phyloP scores from a whole-genome alignment of 2,797 vertebrate species.

The Fratercula arctica region DNA sequence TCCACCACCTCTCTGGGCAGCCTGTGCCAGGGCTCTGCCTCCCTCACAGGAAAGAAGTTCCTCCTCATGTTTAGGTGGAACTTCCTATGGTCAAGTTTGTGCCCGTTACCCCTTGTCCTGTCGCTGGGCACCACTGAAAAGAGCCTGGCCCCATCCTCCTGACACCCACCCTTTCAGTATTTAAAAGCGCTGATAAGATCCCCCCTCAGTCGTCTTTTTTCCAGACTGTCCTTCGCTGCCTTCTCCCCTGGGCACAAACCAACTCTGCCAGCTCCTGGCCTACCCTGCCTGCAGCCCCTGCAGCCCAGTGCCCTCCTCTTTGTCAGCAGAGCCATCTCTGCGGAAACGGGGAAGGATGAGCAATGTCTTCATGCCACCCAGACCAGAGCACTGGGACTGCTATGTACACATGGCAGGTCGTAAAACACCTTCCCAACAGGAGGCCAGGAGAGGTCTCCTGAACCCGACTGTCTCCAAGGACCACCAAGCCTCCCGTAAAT shows the following conservation, averaged over 20 bases:
- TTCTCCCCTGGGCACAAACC: neutral
- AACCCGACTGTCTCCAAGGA: neutral
- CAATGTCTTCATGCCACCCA: fast-evolving
- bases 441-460: neutral
- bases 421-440: neutral
- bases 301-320: neutral
- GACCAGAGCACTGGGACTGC: neutral
- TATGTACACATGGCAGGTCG: fast-evolving
- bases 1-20: too few species aligned
- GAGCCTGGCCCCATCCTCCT: too few species aligned
- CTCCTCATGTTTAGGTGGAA: too few species aligned
- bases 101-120: too few species aligned
- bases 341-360: neutral
- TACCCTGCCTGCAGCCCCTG: neutral
- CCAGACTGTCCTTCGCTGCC: neutral
- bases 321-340: neutral
- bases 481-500: neutral
- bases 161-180: too few species aligned
- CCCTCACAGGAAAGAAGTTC: too few species aligned
- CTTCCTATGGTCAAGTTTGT: too few species aligned
- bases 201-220: too few species aligned
- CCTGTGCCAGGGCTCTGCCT: too few species aligned
- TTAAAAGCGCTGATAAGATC: too few species aligned
- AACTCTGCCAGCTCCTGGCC: neutral
- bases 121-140: too few species aligned